Conservation (phyloP, 1,140 invertebrate species). For the Megalopta genalis region DNA sequence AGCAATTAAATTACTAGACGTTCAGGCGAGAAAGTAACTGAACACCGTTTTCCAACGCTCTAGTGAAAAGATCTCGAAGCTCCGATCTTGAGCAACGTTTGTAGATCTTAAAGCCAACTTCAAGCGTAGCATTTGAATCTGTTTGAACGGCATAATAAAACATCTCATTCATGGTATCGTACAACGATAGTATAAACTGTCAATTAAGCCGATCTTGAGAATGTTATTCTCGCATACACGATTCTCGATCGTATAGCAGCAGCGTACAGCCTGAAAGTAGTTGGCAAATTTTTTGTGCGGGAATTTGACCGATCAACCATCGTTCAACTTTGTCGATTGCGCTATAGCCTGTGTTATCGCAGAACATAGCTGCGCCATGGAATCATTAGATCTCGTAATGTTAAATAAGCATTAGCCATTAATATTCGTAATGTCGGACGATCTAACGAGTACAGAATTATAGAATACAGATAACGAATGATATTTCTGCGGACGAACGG, state of each 20-base stretch:
- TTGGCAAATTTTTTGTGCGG: background rate
- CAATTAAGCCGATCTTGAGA: background rate
- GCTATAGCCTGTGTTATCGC: conserved; percentile 15
- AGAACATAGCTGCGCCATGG: background rate
- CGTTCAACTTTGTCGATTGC: background rate
- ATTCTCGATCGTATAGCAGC: background rate
- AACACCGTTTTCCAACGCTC: background rate
- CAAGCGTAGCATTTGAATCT: conserved; percentile 8
- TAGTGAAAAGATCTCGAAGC: background rate
- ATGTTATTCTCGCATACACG: background rate
- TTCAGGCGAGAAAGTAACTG: no score
- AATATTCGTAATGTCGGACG: background rate
- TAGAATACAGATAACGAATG: no score
- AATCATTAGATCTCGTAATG: background rate
- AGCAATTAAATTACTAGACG: no score
- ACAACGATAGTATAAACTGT: background rate
- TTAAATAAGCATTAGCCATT: background rate
- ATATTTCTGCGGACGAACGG: background rate
- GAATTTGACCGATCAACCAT: background rate
- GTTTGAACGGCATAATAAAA: background rate
- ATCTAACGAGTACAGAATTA: background rate
- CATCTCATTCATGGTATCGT: background rate
- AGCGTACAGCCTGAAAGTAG: background rate
- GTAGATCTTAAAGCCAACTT: conserved; percentile 18
- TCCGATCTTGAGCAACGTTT: background rate